Evolutionary conservation across 2,888 invertebrate species (phyloP).

Genomic region (Coleophora deauratella): DNA sequence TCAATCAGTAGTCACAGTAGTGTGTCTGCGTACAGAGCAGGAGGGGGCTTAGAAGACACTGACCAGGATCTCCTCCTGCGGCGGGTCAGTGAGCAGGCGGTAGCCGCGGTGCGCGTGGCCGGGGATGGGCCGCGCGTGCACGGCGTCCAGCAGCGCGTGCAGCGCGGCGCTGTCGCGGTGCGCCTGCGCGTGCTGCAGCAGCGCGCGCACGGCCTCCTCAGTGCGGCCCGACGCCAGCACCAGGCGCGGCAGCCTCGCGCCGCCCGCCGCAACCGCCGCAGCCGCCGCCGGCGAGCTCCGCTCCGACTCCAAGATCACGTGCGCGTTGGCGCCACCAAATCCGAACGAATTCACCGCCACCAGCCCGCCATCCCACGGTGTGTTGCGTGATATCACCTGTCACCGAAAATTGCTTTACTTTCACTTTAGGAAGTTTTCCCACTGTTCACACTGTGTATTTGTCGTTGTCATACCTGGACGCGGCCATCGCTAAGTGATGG

Average conservation of each 20-base stretch:
- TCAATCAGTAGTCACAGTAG: not conserved
- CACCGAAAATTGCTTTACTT: not conserved
- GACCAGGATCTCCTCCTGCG: constrained; percentile 22
- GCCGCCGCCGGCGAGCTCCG: constrained; percentile 67
- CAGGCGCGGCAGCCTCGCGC: constrained; percentile 42
- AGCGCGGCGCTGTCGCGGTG: constrained; percentile 81
- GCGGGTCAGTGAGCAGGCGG: constrained; percentile 76
- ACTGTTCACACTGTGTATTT: not conserved
- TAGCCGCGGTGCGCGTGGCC: constrained; percentile 90
- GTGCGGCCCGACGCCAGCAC: constrained; percentile 89
- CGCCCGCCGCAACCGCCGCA: constrained; percentile 41
- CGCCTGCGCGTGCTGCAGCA: constrained; percentile 77
- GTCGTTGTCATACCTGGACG: constrained; percentile 72
- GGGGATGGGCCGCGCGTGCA: constrained; percentile 79
- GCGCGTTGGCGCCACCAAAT: constrained; percentile 98
- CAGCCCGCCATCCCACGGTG: constrained; percentile 92
- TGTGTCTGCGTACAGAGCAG: not conserved
- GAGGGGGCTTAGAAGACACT: not conserved
- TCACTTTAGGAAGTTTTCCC: too few species aligned
- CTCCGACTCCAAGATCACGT: constrained; percentile 87
- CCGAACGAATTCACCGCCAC: constrained; percentile 97
- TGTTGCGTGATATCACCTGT: constrained; percentile 86
- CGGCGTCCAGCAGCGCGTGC: constrained; percentile 82
- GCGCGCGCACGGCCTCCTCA: constrained; percentile 79
- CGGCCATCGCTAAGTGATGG: constrained; percentile 91